Conservation (phyloP, 2,113 vertebrate species). For the Cheirogaleus medius region DNA sequence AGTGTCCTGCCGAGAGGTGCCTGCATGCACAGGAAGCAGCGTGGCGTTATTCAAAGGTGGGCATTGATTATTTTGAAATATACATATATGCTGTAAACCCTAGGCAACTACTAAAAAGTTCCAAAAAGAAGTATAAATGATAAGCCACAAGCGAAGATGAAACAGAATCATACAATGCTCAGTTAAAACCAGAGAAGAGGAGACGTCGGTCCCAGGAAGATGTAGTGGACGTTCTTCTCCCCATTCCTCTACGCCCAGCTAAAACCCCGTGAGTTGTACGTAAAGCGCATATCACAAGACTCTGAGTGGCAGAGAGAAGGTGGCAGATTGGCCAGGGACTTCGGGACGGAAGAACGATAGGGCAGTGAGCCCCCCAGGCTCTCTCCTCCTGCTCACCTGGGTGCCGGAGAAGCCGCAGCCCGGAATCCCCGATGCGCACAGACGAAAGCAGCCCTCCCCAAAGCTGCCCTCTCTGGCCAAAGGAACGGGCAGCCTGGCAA, state of each 20-base stretch:
- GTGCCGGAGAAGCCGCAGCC: not conserved
- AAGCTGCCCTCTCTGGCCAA: not conserved
- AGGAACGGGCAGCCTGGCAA: not conserved
- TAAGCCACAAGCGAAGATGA: not conserved
- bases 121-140: not conserved
- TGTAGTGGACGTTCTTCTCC: accelerated
- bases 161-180: not conserved
- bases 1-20: accelerated
- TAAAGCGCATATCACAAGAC: not conserved
- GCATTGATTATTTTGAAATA: not conserved
- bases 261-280: not conserved
- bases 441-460: not conserved
- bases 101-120: not conserved
- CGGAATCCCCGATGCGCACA: not conserved
- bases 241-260: not conserved
- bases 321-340: not conserved
- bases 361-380: not conserved
- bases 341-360: accelerated
- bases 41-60: not conserved
- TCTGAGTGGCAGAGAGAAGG: not conserved
- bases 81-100: not conserved
- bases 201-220: not conserved
- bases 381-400: not conserved
- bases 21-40: accelerated
- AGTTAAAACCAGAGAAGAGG: not conserved